Evolutionary conservation across 2,888 invertebrate species (phyloP), one percentile per base, ranked within the genome.

Genomic region (Hesperia comma): DNA sequence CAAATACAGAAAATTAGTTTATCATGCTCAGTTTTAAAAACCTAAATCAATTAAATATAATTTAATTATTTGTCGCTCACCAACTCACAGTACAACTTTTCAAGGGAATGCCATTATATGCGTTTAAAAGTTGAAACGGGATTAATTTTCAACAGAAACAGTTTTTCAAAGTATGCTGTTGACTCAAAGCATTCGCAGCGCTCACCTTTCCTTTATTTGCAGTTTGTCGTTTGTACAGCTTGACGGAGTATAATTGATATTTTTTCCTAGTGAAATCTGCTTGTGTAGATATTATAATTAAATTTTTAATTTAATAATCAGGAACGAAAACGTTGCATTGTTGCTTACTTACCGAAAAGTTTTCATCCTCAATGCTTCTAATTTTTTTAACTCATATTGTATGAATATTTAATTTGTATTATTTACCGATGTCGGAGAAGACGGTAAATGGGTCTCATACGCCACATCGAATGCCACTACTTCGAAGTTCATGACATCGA

Each of bases 101-200:
- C 17, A 43, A 17, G 15, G 33, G 54, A 54, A 33, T 26, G 41
- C 21, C 62, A 62, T 62, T 62, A 41, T 63, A 21, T 43, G 46
- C 49, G 56, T 41, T 26, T 56, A 37, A 63, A 55, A 56, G 63
- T 63, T 63, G 56, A 33, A 56, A 63, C 63, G 33, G 56, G 49
- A 63, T 63, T 63, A 55, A 63, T 56, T 63, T 63, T 46, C 33
- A 63, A 56, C 56, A 32, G 49, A 37, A 55, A 63, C 56, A 63
- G 21, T 63, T 56, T 51, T 55, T 63, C 49, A 21, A 46, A 63
- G 63, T 21, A 49, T n/a, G 46, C 54, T 37, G 49, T 7, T 12
- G 10, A 15, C 46, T 37, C 21, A n/a, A 14, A 63, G 43, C 46
- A 6, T 14, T 32, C 17, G 56, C 21, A 49, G 37, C 55, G 56